Evolutionary conservation across 2,888 invertebrate genomes (phyloP).

Genomic region (Herminia tarsipennalis): DNA sequence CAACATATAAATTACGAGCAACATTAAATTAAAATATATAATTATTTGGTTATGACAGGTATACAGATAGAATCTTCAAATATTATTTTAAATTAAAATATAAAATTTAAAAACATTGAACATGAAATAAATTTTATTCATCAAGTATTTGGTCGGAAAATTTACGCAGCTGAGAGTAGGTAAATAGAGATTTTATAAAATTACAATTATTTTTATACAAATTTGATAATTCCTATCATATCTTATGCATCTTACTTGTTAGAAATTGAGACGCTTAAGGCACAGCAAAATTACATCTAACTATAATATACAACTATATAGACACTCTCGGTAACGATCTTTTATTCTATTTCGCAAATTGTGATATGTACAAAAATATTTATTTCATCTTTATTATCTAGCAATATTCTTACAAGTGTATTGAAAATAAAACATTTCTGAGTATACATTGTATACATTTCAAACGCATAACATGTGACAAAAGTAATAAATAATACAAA

Average conservation of each 20-base stretch:
- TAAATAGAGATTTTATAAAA: slow-evolving; percentile 75
- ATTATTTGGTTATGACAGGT: slow-evolving; percentile 37
- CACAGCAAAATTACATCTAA: slow-evolving; percentile 82
- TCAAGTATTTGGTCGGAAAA: slow-evolving; percentile 56
- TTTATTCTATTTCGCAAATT: slow-evolving; percentile 70
- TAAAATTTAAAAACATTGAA: slow-evolving; percentile 31
- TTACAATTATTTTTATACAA: slow-evolving; percentile 69
- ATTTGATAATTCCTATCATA: slow-evolving; percentile 70
- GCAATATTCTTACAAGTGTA: slow-evolving; percentile 41
- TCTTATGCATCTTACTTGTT: slow-evolving; percentile 69
- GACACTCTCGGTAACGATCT: slow-evolving; percentile 81
- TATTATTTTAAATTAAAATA: slow-evolving; percentile 30
- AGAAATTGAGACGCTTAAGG: slow-evolving; percentile 85
- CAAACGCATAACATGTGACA: slow-evolving; percentile 52
- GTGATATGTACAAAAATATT: slow-evolving; percentile 86
- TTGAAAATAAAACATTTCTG: slow-evolving; percentile 27
- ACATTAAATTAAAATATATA: slow-evolving; percentile 50
- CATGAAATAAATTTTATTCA: slow-evolving; percentile 42
- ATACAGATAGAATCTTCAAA: slow-evolving; percentile 32
- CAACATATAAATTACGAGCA: slow-evolving; percentile 47
- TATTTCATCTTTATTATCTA: slow-evolving; percentile 70
- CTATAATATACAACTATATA: slow-evolving; percentile 68
- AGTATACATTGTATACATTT: slow-evolving; percentile 31
- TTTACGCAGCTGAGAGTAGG: slow-evolving; percentile 48
- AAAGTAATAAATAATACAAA: slow-evolving; percentile 43